Evolutionary conservation across 2,888 invertebrate genomes (phyloP), one percentile per base, ranked within the genome.

Genomic region (Agrypnus murinus): DNA sequence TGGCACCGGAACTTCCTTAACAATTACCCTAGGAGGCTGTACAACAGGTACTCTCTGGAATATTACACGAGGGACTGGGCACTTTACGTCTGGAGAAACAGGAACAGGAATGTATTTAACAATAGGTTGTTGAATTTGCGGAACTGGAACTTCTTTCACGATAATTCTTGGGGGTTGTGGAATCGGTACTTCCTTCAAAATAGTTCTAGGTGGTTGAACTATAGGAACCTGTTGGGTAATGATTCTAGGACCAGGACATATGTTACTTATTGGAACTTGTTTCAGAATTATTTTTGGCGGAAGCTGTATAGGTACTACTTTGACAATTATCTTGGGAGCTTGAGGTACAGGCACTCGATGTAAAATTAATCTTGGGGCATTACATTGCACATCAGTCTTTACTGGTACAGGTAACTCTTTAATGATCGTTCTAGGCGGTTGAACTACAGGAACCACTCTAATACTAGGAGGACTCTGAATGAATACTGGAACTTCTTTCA

Each of bases 71-170:
- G 69, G 64, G 36, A 15, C 17, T 6, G 38, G 25, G 38, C 55
- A 57, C 12, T 32, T 55, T 5, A 15, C 10, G 10, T 14, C 53
- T 8, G 25, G 14, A 15, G 36, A 10, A 5, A 45, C 12, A 25
- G 64, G 58, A 40, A 69, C 50, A 7, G 57, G 69, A 12, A 69
- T 32, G n/a, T 63, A 17, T 34, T 58, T 64, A 7, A 69, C 15
- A 12, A 69, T 15, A 36, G 55, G 15, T 48, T 9, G 36, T 10
- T 64, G 58, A 10, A 46, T 38, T 8, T 10, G 19, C 1, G 25
- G 25, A 1, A 60, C 46, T 25, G 60, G 60, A 31, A 60, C 60
- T 31, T 60, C 60, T 45, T 60, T 60, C 5, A 60, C 17, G 0
- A 60, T 25, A 45, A 32, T 45, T 60, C 60, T 43, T 25, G 45